phyloP scores from a whole-genome alignment of 1,140 invertebrate genomes.

The Magallana angulata region DNA sequence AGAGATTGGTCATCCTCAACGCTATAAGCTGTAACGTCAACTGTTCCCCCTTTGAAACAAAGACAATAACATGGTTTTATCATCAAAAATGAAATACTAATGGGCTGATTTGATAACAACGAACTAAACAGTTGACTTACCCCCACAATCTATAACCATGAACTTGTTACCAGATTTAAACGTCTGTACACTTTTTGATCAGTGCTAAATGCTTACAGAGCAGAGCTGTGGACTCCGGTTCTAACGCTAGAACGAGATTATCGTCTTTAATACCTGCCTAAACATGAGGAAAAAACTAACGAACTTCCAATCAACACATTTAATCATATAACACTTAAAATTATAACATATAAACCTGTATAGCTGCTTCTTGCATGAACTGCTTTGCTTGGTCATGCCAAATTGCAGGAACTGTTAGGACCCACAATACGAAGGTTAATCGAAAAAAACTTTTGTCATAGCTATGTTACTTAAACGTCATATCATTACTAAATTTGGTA shows the following conservation, averaged over 20 bases:
- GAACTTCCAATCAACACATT: no score
- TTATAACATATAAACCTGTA: not conserved
- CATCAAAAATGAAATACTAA: no score
- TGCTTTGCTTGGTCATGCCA: constrained; percentile 10
- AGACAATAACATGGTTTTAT: no score
- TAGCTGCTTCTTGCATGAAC: constrained; percentile 1
- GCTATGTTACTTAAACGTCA: no score
- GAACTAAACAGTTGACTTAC: not conserved
- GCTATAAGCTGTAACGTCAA: not conserved
- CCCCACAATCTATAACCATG: not conserved
- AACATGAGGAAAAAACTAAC: no score
- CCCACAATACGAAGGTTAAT: not conserved
- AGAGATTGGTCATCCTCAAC: not conserved
- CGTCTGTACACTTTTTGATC: not conserved
- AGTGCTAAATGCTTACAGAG: not conserved
- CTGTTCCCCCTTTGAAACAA: not conserved
- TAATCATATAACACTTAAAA: no score
- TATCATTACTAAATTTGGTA: no score
- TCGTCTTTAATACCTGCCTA: not conserved
- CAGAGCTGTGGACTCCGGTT: not conserved
- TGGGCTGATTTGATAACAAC: no score
- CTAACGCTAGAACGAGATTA: not conserved
- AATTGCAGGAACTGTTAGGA: constrained; percentile 1
- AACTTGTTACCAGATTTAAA: not conserved
- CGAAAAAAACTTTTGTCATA: no score